Evolutionary conservation across 2,113 vertebrate species (phyloP).

Genomic region (Dipodomys spectabilis): DNA sequence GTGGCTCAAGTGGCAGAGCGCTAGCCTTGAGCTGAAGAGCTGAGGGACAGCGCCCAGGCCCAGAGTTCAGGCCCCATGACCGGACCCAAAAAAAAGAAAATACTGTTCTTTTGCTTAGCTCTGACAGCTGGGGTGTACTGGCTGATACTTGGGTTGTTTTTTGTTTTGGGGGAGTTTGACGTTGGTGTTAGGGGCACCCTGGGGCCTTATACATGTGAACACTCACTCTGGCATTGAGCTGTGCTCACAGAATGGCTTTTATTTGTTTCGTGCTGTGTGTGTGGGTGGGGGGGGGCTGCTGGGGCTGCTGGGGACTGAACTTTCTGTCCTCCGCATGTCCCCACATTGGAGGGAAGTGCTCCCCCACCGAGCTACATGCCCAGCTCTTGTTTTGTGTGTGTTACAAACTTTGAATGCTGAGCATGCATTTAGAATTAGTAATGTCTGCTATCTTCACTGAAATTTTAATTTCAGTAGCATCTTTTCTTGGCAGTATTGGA

Average conservation of each 20-base stretch:
- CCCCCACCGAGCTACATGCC: background rate
- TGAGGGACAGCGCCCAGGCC: too few relatives aligned
- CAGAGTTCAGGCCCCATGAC: too few relatives aligned
- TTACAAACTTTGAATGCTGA: conserved; percentile 43
- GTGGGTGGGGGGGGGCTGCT: too few relatives aligned
- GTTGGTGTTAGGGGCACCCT: background rate
- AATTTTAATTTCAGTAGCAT: background rate
- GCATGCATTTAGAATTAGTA: conserved; percentile 48
- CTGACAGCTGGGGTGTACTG: background rate
- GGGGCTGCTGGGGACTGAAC: background rate
- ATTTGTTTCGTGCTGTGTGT: background rate
- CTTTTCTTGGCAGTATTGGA: conserved; percentile 38
- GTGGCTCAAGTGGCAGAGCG: too few relatives aligned
- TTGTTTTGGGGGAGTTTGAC: too few relatives aligned
- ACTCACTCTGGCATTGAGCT: background rate
- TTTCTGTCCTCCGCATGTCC: background rate
- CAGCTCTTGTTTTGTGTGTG: background rate
- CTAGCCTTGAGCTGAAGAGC: too few relatives aligned
- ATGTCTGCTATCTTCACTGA: background rate
- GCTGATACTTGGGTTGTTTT: background rate
- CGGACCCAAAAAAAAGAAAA: too few relatives aligned
- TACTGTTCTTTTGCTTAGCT: background rate
- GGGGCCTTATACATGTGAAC: background rate
- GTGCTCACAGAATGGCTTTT: background rate
- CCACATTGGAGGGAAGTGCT: background rate